These are phyloP conservation scores for Philopotamus ludificatus DNA, from an alignment of 1,140 invertebrate genomes.

Conservation along the genomic window DNA sequence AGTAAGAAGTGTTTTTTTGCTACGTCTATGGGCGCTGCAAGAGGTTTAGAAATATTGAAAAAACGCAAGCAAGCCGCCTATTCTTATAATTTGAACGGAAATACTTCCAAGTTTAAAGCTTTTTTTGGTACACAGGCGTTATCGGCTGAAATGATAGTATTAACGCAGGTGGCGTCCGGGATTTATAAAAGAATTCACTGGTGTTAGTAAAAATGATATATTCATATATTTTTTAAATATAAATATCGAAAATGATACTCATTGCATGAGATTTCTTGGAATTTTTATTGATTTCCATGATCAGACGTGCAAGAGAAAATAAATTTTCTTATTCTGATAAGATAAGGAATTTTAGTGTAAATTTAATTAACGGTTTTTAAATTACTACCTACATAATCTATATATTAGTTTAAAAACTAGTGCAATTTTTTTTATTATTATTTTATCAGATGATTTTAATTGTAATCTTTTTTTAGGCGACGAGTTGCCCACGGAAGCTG, in stretches of 20 bases:
- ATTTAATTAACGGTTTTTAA: no score
- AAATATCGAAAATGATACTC: no score
- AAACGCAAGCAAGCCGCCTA: background rate
- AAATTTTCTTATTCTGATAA: no score
- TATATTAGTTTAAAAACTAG: no score
- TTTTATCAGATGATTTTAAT: no score
- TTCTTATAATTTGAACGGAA: background rate
- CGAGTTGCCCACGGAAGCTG: constrained; percentile 44
- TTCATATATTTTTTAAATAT: background rate
- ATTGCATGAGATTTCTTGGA: no score
- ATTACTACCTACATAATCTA: no score
- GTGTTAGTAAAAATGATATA: constrained; percentile 14
- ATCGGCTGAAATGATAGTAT: constrained; percentile 11
- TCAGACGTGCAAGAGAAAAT: no score
- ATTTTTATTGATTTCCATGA: no score
- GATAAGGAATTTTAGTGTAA: no score
- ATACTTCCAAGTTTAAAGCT: background rate
- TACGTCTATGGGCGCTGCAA: background rate
- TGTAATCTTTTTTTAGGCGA: no score
- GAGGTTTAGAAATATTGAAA: background rate
- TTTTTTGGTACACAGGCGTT: background rate
- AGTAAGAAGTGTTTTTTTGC: background rate
- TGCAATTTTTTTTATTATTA: no score
- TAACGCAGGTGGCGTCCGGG: constrained; percentile 10
- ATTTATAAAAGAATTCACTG: constrained; percentile 19